Conservation (phyloP, 2,888 invertebrate genomes). For the Agrotis clavis region DNA sequence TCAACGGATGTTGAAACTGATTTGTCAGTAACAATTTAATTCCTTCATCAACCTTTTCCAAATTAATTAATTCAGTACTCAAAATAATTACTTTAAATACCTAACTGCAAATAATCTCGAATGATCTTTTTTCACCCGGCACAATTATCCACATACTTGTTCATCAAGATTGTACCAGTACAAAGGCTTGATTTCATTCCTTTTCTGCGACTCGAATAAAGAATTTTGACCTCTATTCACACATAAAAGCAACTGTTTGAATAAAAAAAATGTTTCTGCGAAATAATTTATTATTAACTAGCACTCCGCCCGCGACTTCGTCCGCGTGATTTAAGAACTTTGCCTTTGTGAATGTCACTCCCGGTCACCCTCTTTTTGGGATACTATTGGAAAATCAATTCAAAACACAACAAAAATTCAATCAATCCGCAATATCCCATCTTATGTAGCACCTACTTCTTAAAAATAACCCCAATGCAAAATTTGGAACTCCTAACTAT, state of each 20-base stretch:
- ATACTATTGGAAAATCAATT: too few relatives aligned
- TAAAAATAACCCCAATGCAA: too few relatives aligned
- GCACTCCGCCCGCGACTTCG: too few relatives aligned
- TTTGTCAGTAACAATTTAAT: not conserved
- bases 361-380: too few relatives aligned
- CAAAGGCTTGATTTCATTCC: constrained; percentile 21
- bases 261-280: constrained; percentile 12
- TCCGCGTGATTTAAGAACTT: too few relatives aligned
- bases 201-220: constrained; percentile 25
- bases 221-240: constrained; percentile 12
- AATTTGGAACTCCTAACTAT: too few relatives aligned
- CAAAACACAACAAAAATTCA: too few relatives aligned
- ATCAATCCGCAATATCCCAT: too few relatives aligned
- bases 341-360: too few relatives aligned
- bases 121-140: constrained; percentile 7
- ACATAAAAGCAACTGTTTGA: constrained; percentile 8
- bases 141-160: constrained; percentile 30
- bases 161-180: constrained; percentile 21
- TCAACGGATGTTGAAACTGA: not conserved
- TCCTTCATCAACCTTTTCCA: not conserved
- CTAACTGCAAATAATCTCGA: constrained; percentile 22
- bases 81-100: constrained; percentile 32
- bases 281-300: constrained; percentile 19
- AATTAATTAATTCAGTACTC: constrained; percentile 18
- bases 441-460: too few relatives aligned